Percentiles rank a stretch among this genome's conserved stretches.
These are phyloP conservation scores for Nebria salina DNA, from an alignment of 2,888 invertebrate species.

Conservation along the genomic window DNA sequence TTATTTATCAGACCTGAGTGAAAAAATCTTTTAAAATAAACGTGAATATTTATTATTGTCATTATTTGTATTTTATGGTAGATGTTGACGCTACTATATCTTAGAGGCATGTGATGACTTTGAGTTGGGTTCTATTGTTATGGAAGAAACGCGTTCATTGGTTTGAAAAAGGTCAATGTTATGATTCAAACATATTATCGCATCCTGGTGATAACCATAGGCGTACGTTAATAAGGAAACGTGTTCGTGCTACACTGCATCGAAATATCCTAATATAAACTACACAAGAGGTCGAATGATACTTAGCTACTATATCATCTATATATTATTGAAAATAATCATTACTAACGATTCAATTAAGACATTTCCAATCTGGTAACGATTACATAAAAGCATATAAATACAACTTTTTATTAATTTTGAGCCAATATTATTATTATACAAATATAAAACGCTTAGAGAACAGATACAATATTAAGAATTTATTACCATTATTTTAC, in stretches of 20 bases:
- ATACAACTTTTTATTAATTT: no score
- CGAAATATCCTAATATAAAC: conserved; percentile 14
- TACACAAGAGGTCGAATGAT: not conserved
- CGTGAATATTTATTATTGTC: conserved; percentile 7
- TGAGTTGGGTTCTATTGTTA: not conserved
- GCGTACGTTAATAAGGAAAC: conserved; percentile 30
- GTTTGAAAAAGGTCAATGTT: conserved; percentile 43
- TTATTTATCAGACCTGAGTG: conserved; percentile 25
- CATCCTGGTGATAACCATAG: conserved; percentile 33
- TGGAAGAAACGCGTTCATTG: conserved; percentile 17
- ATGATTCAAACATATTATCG: conserved; percentile 33
- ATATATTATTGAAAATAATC: no score
- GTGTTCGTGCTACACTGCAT: not conserved
- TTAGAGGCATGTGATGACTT: conserved; percentile 9
- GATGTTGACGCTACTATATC: conserved; percentile 24
- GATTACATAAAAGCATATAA: no score
- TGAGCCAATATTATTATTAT: no score
- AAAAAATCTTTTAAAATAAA: conserved; percentile 11
- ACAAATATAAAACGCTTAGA: no score
- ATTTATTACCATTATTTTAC: no score
- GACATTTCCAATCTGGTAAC: no score
- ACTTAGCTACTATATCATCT: not conserved
- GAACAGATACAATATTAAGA: no score
- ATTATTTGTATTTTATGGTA: not conserved
- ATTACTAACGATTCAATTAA: no score